A percentile compares a stretch with the other conserved stretches of the same genome.
phyloP scores from a whole-genome alignment of 2,888 invertebrate genomes.

The Microchrysa polita region DNA sequence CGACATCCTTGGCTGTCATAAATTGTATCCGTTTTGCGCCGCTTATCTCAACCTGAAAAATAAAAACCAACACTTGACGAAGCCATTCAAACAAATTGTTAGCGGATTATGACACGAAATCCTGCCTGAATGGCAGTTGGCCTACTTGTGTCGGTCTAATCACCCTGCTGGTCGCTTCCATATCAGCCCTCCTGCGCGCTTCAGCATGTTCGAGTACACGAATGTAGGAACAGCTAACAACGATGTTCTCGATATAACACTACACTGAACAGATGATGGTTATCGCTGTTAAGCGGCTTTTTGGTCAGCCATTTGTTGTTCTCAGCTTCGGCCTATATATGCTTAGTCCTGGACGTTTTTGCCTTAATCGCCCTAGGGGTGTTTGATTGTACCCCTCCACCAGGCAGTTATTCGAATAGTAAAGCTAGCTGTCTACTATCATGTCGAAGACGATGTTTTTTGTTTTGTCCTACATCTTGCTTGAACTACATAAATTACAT shows the following conservation, averaged over 20 bases:
- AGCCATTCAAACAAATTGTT: slow-evolving; percentile 22
- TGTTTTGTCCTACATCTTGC: background rate
- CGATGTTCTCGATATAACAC: slow-evolving; percentile 9
- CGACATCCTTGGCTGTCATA: background rate
- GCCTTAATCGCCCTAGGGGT: background rate
- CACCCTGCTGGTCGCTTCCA: background rate
- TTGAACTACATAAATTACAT: too few relatives aligned
- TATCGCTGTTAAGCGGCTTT: slow-evolving; percentile 28
- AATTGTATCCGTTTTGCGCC: background rate
- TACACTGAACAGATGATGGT: slow-evolving; percentile 10
- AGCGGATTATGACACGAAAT: slow-evolving; percentile 29
- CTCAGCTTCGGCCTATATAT: background rate
- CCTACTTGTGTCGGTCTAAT: background rate
- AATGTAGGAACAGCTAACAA: background rate
- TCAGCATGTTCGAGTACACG: background rate
- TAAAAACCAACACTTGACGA: background rate
- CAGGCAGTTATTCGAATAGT: background rate
- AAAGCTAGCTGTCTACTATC: background rate
- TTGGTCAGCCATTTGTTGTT: slow-evolving; percentile 11
- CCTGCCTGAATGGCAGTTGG: background rate
- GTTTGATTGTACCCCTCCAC: background rate
- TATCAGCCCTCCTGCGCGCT: background rate
- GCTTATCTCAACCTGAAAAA: slow-evolving; percentile 3
- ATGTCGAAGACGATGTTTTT: background rate
- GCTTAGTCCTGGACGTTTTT: background rate